phyloP scores from a whole-genome alignment of 2,888 invertebrate genomes.

The Acrocyrtus sp. region DNA sequence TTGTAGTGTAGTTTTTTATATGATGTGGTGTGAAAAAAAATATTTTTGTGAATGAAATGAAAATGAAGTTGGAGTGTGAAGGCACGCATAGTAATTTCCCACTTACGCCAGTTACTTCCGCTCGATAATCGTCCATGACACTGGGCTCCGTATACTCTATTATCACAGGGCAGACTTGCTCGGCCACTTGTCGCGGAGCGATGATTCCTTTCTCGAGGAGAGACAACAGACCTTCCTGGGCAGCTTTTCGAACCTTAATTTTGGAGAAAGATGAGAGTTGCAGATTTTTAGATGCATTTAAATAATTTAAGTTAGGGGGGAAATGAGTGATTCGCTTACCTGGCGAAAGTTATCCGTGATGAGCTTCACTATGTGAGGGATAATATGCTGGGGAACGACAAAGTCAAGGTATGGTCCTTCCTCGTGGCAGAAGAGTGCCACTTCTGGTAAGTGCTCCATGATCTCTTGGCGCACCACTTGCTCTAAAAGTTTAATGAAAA shows the following conservation, averaged over 20 bases:
- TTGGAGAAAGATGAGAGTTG: too few species aligned
- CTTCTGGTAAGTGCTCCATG: conserved; percentile 75
- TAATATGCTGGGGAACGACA: conserved; percentile 71
- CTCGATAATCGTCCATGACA: conserved; percentile 70
- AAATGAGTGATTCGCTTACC: conserved; percentile 67
- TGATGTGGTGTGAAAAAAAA: too few species aligned
- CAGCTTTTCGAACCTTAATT: conserved; percentile 76
- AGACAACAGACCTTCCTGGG: conserved; percentile 73
- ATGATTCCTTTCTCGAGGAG: conserved; percentile 75
- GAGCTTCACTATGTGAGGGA: conserved; percentile 74
- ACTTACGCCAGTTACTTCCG: conserved; percentile 72
- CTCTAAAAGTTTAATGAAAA: conserved; percentile 68
- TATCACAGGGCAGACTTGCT: conserved; percentile 75
- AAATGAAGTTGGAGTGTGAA: too few species aligned
- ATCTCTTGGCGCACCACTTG: conserved; percentile 72
- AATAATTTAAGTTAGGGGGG: too few species aligned
- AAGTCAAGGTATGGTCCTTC: conserved; percentile 68
- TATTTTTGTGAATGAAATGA: too few species aligned
- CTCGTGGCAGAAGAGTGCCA: conserved; percentile 73
- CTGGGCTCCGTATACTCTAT: conserved; percentile 71
- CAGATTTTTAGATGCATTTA: conserved; percentile 57
- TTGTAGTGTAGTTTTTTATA: not conserved
- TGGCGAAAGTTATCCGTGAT: conserved; percentile 73
- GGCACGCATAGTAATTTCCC: too few species aligned
- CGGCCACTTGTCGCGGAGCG: conserved; percentile 72